Evolutionary conservation across 2,113 vertebrate genomes (phyloP).

Genomic region (Oryzias woworae): DNA sequence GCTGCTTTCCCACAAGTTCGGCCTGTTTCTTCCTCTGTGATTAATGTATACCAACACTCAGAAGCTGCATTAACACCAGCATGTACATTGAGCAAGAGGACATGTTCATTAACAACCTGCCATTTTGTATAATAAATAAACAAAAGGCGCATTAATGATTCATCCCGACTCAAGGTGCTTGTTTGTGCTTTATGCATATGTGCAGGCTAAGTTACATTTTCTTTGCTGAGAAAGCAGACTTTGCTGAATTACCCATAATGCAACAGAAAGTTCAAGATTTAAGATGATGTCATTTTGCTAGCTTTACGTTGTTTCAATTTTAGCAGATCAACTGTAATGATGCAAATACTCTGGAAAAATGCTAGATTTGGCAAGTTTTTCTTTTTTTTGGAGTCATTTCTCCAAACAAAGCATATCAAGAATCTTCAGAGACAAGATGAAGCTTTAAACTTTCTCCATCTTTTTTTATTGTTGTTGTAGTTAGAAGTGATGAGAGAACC

Average conservation of each 20-base stretch:
- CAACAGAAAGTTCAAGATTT: conserved; percentile 13
- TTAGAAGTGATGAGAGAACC: conserved; percentile 67
- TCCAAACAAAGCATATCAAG: neutral
- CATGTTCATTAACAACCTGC: conserved; percentile 55
- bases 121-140: conserved; percentile 20
- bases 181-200: conserved; percentile 7
- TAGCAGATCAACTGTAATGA: conserved; percentile 5
- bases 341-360: conserved; percentile 2
- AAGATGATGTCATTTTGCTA: conserved; percentile 13
- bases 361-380: no score
- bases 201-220: no score
- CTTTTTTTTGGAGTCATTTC: no score
- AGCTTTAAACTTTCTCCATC: no score
- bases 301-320: conserved; percentile 5
- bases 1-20: conserved; percentile 37
- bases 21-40: conserved; percentile 60
- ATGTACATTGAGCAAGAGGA: conserved; percentile 48
- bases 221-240: no score
- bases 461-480: conserved; percentile 29
- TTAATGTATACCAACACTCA: conserved; percentile 56
- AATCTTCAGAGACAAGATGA: conserved; percentile 24
- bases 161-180: conserved; percentile 31
- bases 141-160: conserved; percentile 46
- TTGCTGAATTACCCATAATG: no score
- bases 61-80: conserved; percentile 25